Percentiles rank a stretch among this genome's conserved stretches.
Conservation (phyloP, 2,888 invertebrate species). For the Nymphalis c-album region DNA sequence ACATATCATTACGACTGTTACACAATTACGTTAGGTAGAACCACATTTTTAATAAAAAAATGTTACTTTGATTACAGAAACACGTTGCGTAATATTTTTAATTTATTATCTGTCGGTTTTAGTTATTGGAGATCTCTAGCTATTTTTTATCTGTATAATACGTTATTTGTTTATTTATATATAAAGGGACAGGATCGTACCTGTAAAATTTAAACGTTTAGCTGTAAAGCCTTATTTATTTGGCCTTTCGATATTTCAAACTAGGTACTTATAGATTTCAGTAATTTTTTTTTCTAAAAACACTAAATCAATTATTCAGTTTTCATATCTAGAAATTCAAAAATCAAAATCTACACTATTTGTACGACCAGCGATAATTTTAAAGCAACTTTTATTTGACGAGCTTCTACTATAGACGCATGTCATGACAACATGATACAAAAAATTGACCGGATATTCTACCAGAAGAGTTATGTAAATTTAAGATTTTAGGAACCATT, state of each 20-base stretch:
- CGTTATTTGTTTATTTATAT: neutral
- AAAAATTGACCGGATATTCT: conserved; percentile 52
- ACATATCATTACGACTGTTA: neutral
- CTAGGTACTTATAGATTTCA: neutral
- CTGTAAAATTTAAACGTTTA: no score
- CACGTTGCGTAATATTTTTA: conserved; percentile 14
- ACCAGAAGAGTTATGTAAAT: no score
- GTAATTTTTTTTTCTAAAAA: no score
- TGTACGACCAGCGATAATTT: neutral
- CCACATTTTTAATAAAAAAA: conserved; percentile 1
- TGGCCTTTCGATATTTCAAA: no score
- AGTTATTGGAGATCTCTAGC: neutral
- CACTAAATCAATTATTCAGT: no score
- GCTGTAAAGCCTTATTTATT: no score
- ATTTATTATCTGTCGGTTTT: neutral
- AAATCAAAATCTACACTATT: no score
- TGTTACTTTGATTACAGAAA: conserved; percentile 13
- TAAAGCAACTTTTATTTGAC: conserved; percentile 8
- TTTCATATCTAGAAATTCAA: no score
- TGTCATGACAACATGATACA: conserved; percentile 42
- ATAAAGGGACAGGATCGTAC: no score
- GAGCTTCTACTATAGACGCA: conserved; percentile 23
- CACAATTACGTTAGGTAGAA: neutral
- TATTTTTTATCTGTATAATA: neutral
- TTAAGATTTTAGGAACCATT: neutral